Conservation (phyloP, 2,797 vertebrate genomes). For the Epinephelus coioides region DNA sequence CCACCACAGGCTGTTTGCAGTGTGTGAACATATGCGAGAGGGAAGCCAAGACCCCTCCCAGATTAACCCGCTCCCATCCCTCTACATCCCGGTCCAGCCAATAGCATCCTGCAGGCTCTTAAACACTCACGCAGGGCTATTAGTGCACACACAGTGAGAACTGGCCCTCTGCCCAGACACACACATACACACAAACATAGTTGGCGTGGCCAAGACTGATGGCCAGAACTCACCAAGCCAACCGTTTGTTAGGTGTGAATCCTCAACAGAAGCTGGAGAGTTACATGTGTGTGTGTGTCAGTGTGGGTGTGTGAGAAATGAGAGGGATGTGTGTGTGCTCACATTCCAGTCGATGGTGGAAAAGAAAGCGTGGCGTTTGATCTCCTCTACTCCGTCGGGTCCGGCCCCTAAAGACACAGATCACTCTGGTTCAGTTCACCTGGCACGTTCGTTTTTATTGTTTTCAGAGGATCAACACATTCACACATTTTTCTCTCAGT, state of each 20-base stretch:
- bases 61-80: conserved; percentile 75
- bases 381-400: conserved; percentile 97
- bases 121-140: conserved; percentile 81
- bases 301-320: neutral
- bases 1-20: conserved; percentile 27
- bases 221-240: conserved; percentile 75
- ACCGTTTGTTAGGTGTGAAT: conserved; percentile 83
- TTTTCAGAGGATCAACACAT: conserved; percentile 57
- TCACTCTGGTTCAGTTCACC: conserved; percentile 58
- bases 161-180: conserved; percentile 82
- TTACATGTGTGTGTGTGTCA: conserved; percentile 22
- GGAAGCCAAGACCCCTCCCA: conserved; percentile 63
- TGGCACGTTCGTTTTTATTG: conserved; percentile 33
- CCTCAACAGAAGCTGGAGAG: conserved; percentile 76
- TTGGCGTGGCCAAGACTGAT: conserved; percentile 68
- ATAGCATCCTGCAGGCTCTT: conserved; percentile 79
- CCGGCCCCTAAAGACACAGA: conserved; percentile 90
- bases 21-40: conserved; percentile 54
- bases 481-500: conserved; percentile 37
- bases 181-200: conserved; percentile 55
- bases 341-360: conserved; percentile 99
- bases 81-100: conserved; percentile 69
- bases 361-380: conserved; percentile 98
- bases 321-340: conserved; percentile 73
- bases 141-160: conserved; percentile 81